Evolutionary conservation across 1,140 invertebrate genomes (phyloP), one percentile per base, ranked within the genome.

Genomic region (Catajapyx aquilonaris): DNA sequence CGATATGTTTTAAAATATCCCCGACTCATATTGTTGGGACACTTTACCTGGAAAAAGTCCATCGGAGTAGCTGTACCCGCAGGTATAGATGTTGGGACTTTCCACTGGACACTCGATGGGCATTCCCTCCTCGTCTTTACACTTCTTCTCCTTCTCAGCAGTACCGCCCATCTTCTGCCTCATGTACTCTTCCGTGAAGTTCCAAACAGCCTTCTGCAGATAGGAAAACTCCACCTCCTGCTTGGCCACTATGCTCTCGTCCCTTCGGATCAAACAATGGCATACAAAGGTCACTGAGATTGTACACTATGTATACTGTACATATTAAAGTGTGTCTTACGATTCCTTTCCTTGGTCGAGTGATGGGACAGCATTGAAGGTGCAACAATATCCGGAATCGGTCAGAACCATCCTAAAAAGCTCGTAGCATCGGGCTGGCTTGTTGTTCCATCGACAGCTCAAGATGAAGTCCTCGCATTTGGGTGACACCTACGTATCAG

Each of bases 361-460:
- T 13, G 23, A 28, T 28, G 23, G 7, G 7, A 28, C 23, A 9
- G 23, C 41, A 23, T 48, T 48, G 28, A 48, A 48, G 11, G 46
- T 44, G 23, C 46, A 48, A 28, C 46, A 48, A 22, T 48, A 48
- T n/a, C 46, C 46, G 1, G 41, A 39, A 28, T 48, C 46, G n/a
- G 46, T 48, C 2, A 48, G 33, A 13, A 36, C 34, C 16, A 44
- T 25, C 11, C 32, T 41, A 22, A 44, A 44, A 4, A 44, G 20
- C 9, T 21, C 18, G n/a, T 18, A 25, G 13, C 44, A 46, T 22
- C 19, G 37, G n/a, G 30, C 21, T 17, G 10, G 3, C 20, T 37
- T 31, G 16, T 28, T 38, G 23, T 47, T 47, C 44, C 44, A 47
- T 2, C 34, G 28, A 25, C 46, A 47, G 1, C 35, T 41, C 4